Conservation (phyloP, 2,888 invertebrate genomes). For the Smittia aterrima region DNA sequence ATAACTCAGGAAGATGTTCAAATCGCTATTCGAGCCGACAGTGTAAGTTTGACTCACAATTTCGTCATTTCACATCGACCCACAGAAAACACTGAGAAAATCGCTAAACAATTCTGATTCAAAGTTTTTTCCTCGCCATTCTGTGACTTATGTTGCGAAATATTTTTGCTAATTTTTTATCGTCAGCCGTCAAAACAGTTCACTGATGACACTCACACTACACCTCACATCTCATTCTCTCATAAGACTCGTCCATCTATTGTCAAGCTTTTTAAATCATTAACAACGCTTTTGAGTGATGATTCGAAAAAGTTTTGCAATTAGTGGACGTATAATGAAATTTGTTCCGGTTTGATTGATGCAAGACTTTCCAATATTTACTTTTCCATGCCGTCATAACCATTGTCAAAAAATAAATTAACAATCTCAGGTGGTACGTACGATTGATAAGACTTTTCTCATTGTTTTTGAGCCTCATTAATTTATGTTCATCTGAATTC, state of each 20-base stretch:
- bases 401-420: background rate
- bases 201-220: too few species aligned
- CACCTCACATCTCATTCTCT: too few species aligned
- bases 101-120: too few species aligned
- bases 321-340: too few species aligned
- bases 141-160: background rate
- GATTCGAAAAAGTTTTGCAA: too few species aligned
- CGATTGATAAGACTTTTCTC: background rate
- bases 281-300: too few species aligned
- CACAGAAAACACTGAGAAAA: too few species aligned
- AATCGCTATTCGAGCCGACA: constrained; percentile 97
- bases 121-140: background rate
- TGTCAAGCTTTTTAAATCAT: too few species aligned
- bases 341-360: constrained; percentile 5
- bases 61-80: background rate
- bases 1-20: constrained; percentile 93
- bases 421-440: constrained; percentile 32
- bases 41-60: constrained; percentile 59
- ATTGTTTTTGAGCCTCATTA: background rate
- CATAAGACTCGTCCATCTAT: too few species aligned
- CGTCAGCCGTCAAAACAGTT: background rate
- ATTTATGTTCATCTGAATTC: constrained; percentile 4
- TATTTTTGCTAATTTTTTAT: constrained; percentile 2
- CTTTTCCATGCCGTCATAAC: constrained; percentile 29
- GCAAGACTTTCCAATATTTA: constrained; percentile 6